These are phyloP conservation scores for Butorides virescens DNA, from an alignment of 2,113 vertebrate genomes.

Conservation along the genomic window DNA sequence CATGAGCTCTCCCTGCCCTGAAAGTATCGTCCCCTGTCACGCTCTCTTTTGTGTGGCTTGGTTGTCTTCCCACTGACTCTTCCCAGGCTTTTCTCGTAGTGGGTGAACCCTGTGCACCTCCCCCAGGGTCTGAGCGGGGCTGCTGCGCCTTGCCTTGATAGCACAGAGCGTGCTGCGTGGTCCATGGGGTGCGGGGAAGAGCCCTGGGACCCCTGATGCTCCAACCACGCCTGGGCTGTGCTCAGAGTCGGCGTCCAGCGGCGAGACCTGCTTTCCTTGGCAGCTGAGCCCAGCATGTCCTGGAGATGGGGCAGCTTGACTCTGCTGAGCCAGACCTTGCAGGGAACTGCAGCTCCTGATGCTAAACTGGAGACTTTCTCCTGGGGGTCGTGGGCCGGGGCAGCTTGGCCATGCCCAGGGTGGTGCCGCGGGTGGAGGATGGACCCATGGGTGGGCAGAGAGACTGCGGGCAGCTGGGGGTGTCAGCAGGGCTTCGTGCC, in stretches of 20 bases:
- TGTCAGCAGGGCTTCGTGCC: background rate
- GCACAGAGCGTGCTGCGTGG: background rate
- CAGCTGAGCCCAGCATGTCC: background rate
- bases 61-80: background rate
- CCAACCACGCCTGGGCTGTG: background rate
- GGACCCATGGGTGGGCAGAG: background rate
- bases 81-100: background rate
- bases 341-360: background rate
- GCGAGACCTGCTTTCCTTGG: background rate
- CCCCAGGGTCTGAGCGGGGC: background rate
- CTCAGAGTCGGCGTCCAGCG: background rate
- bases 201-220: background rate
- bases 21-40: background rate
- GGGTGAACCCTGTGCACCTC: background rate
- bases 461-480: fast-evolving
- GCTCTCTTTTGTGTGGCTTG: background rate
- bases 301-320: background rate
- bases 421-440: background rate
- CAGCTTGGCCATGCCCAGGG: background rate
- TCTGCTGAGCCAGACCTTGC: background rate
- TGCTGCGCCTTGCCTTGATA: fast-evolving
- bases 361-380: background rate
- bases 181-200: fast-evolving
- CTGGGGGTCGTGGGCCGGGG: background rate
- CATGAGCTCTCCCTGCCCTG: background rate